A percentile compares a stretch with the other conserved stretches of the same genome.
Conservation (phyloP, 2,888 invertebrate genomes). For the Mellilla xanthometata region DNA sequence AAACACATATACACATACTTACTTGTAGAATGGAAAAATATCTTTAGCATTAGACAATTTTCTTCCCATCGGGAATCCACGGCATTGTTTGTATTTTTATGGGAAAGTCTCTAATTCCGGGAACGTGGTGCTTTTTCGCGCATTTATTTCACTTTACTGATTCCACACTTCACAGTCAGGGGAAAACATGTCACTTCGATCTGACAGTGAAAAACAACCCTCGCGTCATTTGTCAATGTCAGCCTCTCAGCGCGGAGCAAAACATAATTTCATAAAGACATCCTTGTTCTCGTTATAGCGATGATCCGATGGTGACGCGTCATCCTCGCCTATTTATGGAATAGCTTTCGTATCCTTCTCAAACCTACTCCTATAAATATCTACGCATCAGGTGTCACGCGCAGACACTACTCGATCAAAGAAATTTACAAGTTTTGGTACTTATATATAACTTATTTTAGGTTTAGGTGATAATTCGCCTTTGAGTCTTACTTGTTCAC, state of each 20-base stretch:
- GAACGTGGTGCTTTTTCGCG: conserved; percentile 40
- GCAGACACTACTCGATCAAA: too few relatives aligned
- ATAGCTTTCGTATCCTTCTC: too few relatives aligned
- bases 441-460: too few relatives aligned
- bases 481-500: too few relatives aligned
- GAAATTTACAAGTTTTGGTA: too few relatives aligned
- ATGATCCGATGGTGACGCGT: conserved; percentile 44
- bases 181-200: conserved; percentile 76
- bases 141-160: conserved; percentile 66
- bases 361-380: too few relatives aligned
- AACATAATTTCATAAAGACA: conserved; percentile 80
- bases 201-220: conserved; percentile 77
- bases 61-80: not conserved
- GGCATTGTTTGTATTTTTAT: conserved; percentile 10
- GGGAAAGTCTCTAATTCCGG: conserved; percentile 18
- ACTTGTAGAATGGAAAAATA: too few relatives aligned
- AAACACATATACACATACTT: too few relatives aligned
- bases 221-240: conserved; percentile 78
- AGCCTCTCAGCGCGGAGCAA: conserved; percentile 68
- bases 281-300: conserved; percentile 70
- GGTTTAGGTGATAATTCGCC: too few relatives aligned
- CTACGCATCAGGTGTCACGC: too few relatives aligned
- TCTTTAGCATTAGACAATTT: not conserved
- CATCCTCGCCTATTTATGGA: conserved; percentile 50
- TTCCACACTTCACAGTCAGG: conserved; percentile 64